Conservation (phyloP, 2,797 vertebrate species). For the Microtus obscurus region DNA sequence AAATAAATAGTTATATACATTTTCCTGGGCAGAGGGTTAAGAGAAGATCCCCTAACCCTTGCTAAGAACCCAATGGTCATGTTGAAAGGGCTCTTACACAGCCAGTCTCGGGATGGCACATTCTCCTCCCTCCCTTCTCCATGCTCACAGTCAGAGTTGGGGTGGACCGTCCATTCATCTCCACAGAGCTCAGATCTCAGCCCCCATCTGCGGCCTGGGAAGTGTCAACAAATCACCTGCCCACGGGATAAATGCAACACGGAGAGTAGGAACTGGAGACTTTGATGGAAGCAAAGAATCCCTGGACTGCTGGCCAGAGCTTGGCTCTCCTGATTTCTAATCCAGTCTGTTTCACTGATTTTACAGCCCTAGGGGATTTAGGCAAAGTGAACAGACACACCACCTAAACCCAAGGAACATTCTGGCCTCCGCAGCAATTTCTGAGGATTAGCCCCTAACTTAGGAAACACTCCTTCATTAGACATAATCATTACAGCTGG, state of each 20-base stretch:
- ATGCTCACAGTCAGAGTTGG: background rate
- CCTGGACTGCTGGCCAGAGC: background rate
- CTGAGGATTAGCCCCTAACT: slow-evolving; percentile 28
- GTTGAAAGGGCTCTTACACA: accelerated
- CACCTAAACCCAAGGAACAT: background rate
- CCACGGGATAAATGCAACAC: background rate
- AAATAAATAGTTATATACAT: background rate
- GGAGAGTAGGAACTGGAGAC: background rate
- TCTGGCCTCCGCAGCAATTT: background rate
- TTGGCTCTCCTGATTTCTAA: background rate
- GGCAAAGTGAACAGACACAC: background rate
- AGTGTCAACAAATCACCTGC: background rate
- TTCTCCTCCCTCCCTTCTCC: accelerated
- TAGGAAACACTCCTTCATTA: slow-evolving; percentile 75
- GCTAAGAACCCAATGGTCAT: background rate
- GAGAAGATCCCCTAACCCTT: background rate
- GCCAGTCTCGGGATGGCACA: accelerated
- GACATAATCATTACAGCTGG: slow-evolving; percentile 66
- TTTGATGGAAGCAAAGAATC: background rate
- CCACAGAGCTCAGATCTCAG: background rate
- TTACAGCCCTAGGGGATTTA: background rate
- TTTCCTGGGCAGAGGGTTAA: background rate
- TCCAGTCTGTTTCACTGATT: background rate
- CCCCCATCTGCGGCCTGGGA: background rate
- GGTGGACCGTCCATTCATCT: accelerated